Base-by-base conservation (phyloP, 2,113 vertebrate genomes). In the Stercorarius parasiticus region DNA sequence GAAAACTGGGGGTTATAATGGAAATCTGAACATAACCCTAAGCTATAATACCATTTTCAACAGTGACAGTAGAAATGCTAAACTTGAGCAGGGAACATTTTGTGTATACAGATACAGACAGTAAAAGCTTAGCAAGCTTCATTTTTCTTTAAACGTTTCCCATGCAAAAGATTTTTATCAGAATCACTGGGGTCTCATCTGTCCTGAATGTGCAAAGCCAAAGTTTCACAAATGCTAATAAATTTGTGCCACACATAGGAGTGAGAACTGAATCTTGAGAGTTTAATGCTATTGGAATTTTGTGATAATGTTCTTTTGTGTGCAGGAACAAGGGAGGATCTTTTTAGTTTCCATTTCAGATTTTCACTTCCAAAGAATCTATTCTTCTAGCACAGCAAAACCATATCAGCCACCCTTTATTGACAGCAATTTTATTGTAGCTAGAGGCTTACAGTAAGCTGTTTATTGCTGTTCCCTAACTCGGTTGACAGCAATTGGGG, bases 401-500 rank as follows among this genome's bases (percentile, higher is more conserved):
- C 90, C 85, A 32, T 97, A 97, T 95, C 97, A 97, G 89, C 94
- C 94, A 88, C 91, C 96, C 97, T 98, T 98, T 99, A 98, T 97
- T 98, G 98, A 98, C 97, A 98, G 95, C 92, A 93, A 56, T 97
- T 98, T 98, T 98, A 98, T 98, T 98, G 98, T 96, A 98, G 98
- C 99, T 98, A 91, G 97, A 98, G 97, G 98, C 98, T 98, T 98
- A 97, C 97, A 98, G 97, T 98, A 98, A 98, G 98, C 97, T 98
- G 98, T 98, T 99, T 98, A 98, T 98, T 98, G 97, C 98, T 97
- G 96, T 97, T 98, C 98, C 97, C 97, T 97, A 98, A 98, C 97
- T 96, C 88, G 18, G 97, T 98, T 98, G 98, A 98, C 98, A 99
- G 98, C 98, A 98, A 98, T 98, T 98, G 97, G 98, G 97, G 98